Base-by-base conservation (phyloP, 2,113 vertebrate species). In the Dolichallabes microphthalmus region DNA sequence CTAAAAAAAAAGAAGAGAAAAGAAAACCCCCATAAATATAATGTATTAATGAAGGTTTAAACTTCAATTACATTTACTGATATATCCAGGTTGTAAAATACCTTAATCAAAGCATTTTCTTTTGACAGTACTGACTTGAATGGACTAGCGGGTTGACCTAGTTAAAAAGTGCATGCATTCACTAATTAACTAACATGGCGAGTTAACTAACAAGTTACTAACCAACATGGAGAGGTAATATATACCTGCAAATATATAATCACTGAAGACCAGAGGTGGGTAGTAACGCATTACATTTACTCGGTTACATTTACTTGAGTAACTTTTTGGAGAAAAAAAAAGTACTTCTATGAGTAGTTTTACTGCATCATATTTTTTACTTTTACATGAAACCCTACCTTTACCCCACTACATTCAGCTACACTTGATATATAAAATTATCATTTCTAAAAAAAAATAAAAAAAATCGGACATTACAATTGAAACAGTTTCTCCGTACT, bases 1-100 rank as follows among this genome's bases (percentile, higher is more conserved):
- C 96, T 96, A 91, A 5, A 55, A 39, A 7, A 66, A 69, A 64
- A 14, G 27, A 3, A 19, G 55, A 60, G 17, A 32, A 4, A 68
- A 35, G 7, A 0, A 13, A n/a, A n/a, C n/a, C n/a, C n/a, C 11
- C 19, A 52, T 39, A 66, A 55, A 68, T 6, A 10, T n/a, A 45
- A 80, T 35, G 55, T 10, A 82, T 39, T 45, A 5, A 11, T 7
- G 4, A 52, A 75, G 7, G 71, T 50, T 76, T 9, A 27, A 14
- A 55, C 74, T 76, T 30, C 74, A 55, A 25, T 25, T 25, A 25
- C 25, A 20, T 52, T 75, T 52, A 50, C 73, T 22, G 19, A 74
- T 2, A 73, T n/a, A 39, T 74, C 14, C 53, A 27, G 25, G 27
- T 2, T 53, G 14, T 2, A 74, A 53, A 27, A 15, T 22, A 3